phyloP scores from a whole-genome alignment of 2,113 vertebrate genomes.

The Brachypteracias leptosomus region DNA sequence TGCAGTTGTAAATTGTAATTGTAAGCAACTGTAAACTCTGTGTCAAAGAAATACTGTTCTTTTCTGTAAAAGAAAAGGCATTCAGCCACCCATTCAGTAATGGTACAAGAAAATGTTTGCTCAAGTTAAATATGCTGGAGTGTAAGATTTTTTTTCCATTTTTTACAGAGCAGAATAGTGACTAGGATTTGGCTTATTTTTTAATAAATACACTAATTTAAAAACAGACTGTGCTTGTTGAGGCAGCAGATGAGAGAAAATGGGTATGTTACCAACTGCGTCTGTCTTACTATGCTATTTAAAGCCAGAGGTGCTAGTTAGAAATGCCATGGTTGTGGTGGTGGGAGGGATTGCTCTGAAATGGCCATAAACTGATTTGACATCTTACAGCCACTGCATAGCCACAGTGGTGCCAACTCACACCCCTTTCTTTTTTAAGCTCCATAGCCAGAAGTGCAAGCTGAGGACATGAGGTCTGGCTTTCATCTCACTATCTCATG shows the following conservation, averaged over 20 bases:
- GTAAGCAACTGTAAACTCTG: not conserved
- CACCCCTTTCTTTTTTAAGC: not conserved
- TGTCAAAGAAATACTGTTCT: not conserved
- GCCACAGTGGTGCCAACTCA: not conserved
- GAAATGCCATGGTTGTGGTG: not conserved
- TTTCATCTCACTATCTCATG: accelerated
- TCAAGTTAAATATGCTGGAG: not conserved
- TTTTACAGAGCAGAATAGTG: not conserved
- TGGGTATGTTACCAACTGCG: not conserved
- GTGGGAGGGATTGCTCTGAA: not conserved
- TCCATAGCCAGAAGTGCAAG: not conserved
- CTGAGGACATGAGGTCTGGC: not conserved
- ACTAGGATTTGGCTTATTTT: not conserved
- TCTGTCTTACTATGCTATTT: not conserved
- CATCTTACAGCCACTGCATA: not conserved
- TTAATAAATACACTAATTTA: not conserved
- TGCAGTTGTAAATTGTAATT: not conserved
- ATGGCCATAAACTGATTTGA: accelerated
- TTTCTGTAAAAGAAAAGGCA: not conserved
- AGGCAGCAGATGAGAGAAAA: not conserved
- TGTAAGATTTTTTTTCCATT: not conserved
- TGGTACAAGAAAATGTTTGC: not conserved
- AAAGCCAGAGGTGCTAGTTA: not conserved
- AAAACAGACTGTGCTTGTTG: not conserved
- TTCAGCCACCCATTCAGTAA: not conserved